Percentiles rank a stretch among this genome's conserved stretches.
Conservation (phyloP, 2,113 vertebrate genomes). For the Lates calcarifer region DNA sequence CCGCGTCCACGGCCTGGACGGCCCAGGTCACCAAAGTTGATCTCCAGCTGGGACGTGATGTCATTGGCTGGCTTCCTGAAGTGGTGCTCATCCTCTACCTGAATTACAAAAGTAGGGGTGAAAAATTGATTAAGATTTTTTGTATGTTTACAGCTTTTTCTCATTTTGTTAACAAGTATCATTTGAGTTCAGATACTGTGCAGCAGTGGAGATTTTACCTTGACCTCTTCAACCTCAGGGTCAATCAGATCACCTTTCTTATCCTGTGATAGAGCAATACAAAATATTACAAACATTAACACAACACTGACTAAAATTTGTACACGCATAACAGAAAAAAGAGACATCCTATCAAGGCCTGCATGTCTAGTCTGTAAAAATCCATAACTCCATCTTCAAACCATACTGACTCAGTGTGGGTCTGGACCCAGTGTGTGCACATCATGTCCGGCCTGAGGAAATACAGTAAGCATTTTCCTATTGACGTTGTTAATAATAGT, state of each 20-base stretch:
- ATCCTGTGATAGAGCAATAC: constrained; percentile 43
- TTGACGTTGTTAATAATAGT: too few species aligned
- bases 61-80: constrained; percentile 98
- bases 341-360: background rate
- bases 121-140: background rate
- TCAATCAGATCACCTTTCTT: constrained; percentile 78
- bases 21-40: constrained; percentile 97
- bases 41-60: constrained; percentile 98
- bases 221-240: constrained; percentile 63
- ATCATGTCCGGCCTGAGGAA: background rate
- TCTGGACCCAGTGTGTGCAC: background rate
- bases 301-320: background rate
- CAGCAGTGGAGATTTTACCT: constrained; percentile 57
- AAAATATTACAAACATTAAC: constrained; percentile 12
- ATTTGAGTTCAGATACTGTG: background rate
- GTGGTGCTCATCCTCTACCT: constrained; percentile 93
- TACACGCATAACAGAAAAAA: background rate
- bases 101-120: constrained; percentile 72
- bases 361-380: background rate
- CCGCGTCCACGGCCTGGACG: constrained; percentile 95
- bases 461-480: too few species aligned
- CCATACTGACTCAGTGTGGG: background rate
- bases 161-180: background rate
- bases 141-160: background rate
- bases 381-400: background rate